Percentiles rank a stretch among this genome's conserved stretches.
phyloP scores from a whole-genome alignment of 2,888 invertebrate genomes.

The Phortica magna region DNA sequence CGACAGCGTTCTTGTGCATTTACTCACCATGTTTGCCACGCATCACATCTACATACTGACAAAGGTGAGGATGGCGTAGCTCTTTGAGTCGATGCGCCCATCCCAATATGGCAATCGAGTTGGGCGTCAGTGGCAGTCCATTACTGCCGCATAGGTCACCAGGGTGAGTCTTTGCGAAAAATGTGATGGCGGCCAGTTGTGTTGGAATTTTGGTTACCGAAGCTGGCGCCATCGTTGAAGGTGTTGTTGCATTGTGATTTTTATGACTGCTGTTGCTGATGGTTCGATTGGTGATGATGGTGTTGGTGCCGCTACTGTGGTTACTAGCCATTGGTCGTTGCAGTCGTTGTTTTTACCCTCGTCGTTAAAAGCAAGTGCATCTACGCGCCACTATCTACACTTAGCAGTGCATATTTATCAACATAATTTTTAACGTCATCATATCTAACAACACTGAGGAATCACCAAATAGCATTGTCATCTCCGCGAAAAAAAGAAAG shows the following conservation, averaged over 20 bases:
- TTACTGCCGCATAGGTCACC: slow-evolving; percentile 96
- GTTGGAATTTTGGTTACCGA: slow-evolving; percentile 40
- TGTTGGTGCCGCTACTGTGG: neutral
- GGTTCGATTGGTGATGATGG: neutral
- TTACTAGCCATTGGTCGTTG: neutral
- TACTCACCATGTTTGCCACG: slow-evolving; percentile 94
- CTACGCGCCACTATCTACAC: neutral
- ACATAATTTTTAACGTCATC: too few relatives aligned
- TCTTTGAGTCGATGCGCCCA: slow-evolving; percentile 90
- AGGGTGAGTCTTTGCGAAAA: slow-evolving; percentile 93
- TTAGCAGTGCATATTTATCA: too few relatives aligned
- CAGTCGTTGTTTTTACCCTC: neutral
- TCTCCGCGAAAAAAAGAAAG: too few relatives aligned
- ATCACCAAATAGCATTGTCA: too few relatives aligned
- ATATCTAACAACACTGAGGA: too few relatives aligned
- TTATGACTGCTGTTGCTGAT: neutral
- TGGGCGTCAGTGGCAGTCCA: slow-evolving; percentile 96
- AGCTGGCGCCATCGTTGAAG: too few relatives aligned
- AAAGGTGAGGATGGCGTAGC: slow-evolving; percentile 88
- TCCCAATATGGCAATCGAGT: slow-evolving; percentile 96
- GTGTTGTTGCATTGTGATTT: neutral
- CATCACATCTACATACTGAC: slow-evolving; percentile 93
- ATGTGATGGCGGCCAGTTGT: slow-evolving; percentile 89
- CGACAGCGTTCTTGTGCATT: neutral
- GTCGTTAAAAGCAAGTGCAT: neutral